phyloP scores from a whole-genome alignment of 2,797 vertebrate species.

The Uromys caudimaculatus region DNA sequence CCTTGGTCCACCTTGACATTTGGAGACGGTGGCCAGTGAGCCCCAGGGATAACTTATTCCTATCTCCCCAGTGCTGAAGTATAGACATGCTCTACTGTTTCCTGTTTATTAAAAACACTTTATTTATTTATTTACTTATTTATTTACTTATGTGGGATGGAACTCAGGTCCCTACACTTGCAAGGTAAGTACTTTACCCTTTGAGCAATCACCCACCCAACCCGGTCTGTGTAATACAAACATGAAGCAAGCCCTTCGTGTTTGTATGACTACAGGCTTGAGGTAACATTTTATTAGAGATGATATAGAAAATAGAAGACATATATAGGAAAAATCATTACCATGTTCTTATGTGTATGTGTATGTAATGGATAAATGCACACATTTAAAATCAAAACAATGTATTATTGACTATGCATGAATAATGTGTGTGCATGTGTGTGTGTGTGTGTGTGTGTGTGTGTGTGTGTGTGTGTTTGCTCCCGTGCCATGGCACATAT shows the following conservation, averaged over 20 bases:
- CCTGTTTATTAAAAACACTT: not conserved
- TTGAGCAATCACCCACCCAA: not conserved
- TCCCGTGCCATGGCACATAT: not conserved
- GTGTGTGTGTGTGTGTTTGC: too few species aligned
- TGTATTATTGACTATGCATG: not conserved
- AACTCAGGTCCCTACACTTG: not conserved
- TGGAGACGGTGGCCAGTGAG: not conserved
- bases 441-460: too few species aligned
- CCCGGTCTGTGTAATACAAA: not conserved
- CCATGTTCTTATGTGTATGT: rapidly evolving
- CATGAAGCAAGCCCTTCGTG: not conserved
- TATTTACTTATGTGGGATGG: not conserved
- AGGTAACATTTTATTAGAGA: not conserved
- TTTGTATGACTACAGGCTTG: not conserved
- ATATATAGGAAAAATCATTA: not conserved
- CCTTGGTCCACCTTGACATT: not conserved
- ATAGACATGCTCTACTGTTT: not conserved
- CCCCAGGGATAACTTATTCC: not conserved
- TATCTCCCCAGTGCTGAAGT: not conserved
- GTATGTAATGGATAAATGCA: not conserved
- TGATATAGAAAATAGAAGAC: not conserved
- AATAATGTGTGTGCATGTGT: not conserved
- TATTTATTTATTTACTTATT: not conserved
- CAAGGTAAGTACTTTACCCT: not conserved
- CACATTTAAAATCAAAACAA: not conserved